Evolutionary conservation across 2,113 vertebrate species (phyloP).

Genomic region (Etia nguti): DNA sequence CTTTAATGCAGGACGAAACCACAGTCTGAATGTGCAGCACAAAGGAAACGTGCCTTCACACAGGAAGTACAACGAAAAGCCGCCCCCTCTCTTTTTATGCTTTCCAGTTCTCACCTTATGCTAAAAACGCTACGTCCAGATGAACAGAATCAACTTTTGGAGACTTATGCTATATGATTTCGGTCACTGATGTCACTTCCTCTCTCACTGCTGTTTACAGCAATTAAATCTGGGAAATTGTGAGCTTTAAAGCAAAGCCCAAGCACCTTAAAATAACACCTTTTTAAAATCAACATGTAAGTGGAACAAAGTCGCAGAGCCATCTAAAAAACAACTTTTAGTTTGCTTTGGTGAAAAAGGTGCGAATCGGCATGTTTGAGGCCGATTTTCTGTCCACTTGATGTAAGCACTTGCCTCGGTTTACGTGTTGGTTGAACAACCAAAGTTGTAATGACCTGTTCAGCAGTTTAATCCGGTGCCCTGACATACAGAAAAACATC

Average conservation of each 20-base stretch:
- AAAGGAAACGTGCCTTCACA: background rate
- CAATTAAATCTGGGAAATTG: background rate
- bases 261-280: background rate
- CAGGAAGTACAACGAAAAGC: background rate
- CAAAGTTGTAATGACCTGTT: background rate
- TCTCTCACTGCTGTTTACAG: background rate
- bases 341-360: background rate
- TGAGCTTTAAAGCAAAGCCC: background rate
- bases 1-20: background rate
- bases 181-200: background rate
- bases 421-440: background rate
- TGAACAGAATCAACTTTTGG: too few relatives aligned
- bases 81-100: background rate
- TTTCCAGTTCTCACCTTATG: background rate
- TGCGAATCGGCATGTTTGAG: background rate
- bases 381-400: background rate
- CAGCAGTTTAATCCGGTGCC: background rate
- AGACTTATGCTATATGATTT: background rate
- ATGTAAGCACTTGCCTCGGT: background rate
- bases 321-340: rapidly evolving
- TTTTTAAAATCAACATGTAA: background rate
- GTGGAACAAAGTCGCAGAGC: background rate
- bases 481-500: background rate
- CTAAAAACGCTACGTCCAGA: too few relatives aligned
- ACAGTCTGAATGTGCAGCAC: background rate